Evolutionary conservation across 2,888 invertebrate genomes (phyloP).

Genomic region (Leptarthrus brevirostris): DNA sequence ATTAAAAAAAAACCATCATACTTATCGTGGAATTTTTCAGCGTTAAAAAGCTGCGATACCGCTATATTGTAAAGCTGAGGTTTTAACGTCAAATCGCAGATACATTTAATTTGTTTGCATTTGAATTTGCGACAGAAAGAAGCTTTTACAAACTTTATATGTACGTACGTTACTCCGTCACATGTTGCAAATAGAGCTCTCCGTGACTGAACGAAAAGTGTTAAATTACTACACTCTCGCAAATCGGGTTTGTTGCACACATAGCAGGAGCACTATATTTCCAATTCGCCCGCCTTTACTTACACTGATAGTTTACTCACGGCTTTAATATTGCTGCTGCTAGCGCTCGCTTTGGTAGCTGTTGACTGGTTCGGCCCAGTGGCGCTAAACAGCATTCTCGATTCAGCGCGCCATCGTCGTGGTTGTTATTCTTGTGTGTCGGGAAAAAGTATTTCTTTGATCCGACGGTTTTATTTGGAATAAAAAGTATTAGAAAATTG

Average conservation of each 20-base stretch:
- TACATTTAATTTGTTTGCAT: neutral
- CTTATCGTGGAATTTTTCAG: neutral
- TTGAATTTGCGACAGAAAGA: neutral
- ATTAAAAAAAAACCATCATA: neutral
- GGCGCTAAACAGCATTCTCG: slow-evolving; percentile 46
- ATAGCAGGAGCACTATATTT: neutral
- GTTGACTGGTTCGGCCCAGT: slow-evolving; percentile 38
- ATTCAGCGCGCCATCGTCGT: slow-evolving; percentile 46
- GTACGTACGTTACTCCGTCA: slow-evolving; percentile 12
- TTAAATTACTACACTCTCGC: slow-evolving; percentile 18
- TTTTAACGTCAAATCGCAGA: slow-evolving; percentile 6
- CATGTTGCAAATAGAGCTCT: slow-evolving; percentile 2
- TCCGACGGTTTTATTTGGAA: neutral
- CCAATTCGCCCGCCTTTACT: too few species aligned
- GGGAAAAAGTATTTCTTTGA: slow-evolving; percentile 7
- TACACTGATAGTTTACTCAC: slow-evolving; percentile 21
- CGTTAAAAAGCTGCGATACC: neutral
- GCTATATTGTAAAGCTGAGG: neutral
- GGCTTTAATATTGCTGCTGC: neutral
- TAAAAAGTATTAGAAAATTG: neutral
- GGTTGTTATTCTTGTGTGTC: slow-evolving; percentile 31
- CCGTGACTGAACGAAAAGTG: neutral
- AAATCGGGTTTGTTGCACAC: neutral
- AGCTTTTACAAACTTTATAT: too few species aligned
- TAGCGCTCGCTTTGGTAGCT: neutral